phyloP scores from a whole-genome alignment of 2,113 vertebrate species.

The Dipodomys stephensi region DNA sequence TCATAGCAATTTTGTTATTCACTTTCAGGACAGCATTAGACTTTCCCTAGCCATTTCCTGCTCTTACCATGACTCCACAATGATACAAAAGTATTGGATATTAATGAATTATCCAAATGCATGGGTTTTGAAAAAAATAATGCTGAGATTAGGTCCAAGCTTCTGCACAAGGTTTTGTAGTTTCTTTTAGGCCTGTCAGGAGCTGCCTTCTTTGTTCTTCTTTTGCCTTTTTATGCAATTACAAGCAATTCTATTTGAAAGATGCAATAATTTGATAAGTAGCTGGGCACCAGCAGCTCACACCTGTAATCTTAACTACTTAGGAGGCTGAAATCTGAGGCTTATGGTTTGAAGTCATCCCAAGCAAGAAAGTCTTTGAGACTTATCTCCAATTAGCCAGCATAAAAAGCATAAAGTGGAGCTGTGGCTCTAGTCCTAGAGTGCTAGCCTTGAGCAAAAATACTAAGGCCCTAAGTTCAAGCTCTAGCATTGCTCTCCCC shows the following conservation, averaged over 20 bases:
- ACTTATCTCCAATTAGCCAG: too few species aligned
- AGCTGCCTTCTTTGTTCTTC: slow-evolving; percentile 39
- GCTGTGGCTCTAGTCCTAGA: too few species aligned
- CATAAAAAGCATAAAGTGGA: too few species aligned
- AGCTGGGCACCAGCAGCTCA: too few species aligned
- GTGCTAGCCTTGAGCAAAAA: too few species aligned
- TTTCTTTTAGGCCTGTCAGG: slow-evolving; percentile 40
- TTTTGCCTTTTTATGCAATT: slow-evolving; percentile 47
- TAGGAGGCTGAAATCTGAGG: too few species aligned
- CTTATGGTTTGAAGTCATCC: too few species aligned
- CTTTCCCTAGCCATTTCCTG: slow-evolving; percentile 42
- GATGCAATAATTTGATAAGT: neutral
- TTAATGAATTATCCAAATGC: slow-evolving; percentile 59
- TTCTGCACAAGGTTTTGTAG: slow-evolving; percentile 49
- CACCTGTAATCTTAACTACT: too few species aligned
- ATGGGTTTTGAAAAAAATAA: slow-evolving; percentile 53
- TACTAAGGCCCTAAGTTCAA: too few species aligned
- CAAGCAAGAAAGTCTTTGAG: too few species aligned
- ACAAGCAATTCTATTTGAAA: slow-evolving; percentile 51
- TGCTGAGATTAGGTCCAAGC: slow-evolving; percentile 14
- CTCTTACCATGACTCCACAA: slow-evolving; percentile 13
- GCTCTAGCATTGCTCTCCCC: too few species aligned
- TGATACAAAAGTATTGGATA: slow-evolving; percentile 36
- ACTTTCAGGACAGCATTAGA: neutral
- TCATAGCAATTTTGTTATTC: slow-evolving; percentile 40